Conservation (phyloP, 2,797 vertebrate species). For the Enteromius trimaculatus region DNA sequence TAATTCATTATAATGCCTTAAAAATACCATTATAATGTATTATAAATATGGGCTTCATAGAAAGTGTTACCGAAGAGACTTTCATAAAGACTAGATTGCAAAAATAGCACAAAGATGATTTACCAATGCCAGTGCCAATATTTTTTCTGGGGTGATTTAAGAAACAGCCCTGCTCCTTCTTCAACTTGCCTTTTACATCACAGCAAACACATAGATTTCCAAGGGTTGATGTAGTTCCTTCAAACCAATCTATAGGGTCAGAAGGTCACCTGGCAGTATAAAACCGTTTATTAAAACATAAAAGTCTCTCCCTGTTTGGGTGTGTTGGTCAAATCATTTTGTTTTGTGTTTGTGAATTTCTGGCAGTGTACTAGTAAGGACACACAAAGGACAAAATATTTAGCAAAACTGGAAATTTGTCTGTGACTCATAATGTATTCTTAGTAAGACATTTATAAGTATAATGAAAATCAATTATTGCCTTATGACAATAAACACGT, state of each 20-base stretch:
- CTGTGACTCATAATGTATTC: slow-evolving; percentile 10
- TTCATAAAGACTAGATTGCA: not conserved
- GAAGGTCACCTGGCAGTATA: slow-evolving; percentile 6
- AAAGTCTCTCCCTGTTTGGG: not conserved
- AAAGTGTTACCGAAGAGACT: not conserved
- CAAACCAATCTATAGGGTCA: slow-evolving; percentile 10
- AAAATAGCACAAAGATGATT: not conserved
- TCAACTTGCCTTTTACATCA: not conserved
- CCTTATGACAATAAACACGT: not conserved
- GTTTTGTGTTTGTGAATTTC: not conserved
- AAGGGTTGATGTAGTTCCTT: not conserved
- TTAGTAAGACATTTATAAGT: not conserved
- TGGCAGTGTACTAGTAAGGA: not conserved
- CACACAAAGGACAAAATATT: slow-evolving; percentile 9
- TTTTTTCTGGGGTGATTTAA: not conserved
- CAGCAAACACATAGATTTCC: not conserved
- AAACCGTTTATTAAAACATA: slow-evolving; percentile 22
- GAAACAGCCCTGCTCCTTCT: not conserved
- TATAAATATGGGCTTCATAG: too few relatives aligned
- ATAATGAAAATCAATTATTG: slow-evolving; percentile 7
- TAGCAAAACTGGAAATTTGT: not conserved
- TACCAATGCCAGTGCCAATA: not conserved
- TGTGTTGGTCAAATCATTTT: slow-evolving; percentile 14
- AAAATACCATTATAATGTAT: too few relatives aligned
- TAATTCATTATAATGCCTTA: too few relatives aligned